These are phyloP conservation scores for Aleiodes alternator DNA, from an alignment of 2,888 invertebrate genomes.

Conservation along the genomic window DNA sequence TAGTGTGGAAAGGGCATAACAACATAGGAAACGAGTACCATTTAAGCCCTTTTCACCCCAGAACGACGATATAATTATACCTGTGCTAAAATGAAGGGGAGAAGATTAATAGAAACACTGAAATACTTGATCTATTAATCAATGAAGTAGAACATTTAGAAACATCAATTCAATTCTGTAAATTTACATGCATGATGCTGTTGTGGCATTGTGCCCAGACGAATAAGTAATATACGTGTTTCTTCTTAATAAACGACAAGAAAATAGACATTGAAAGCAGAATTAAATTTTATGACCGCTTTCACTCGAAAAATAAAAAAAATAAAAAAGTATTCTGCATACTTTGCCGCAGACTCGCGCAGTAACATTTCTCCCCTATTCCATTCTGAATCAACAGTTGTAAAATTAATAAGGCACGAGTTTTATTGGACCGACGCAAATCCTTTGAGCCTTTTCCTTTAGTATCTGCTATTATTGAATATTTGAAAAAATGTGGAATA, in stretches of 20 bases:
- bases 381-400: conserved; percentile 44
- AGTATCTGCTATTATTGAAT: background rate
- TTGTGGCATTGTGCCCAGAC: conserved; percentile 33
- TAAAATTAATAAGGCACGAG: conserved; percentile 30
- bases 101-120: background rate
- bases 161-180: conserved; percentile 1
- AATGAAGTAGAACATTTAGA: conserved; percentile 67
- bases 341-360: background rate
- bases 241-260: background rate
- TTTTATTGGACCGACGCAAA: background rate
- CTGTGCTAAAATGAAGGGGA: background rate
- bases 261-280: conserved; percentile 14
- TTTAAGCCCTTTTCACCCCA: too few species aligned
- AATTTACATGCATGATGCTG: background rate
- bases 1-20: too few species aligned
- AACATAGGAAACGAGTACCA: too few species aligned
- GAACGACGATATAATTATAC: conserved; percentile 24
- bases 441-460: background rate
- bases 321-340: background rate
- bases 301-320: background rate
- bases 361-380: background rate
- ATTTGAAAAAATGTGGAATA: background rate
- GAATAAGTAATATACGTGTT: conserved; percentile 24
- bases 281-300: conserved; percentile 35
- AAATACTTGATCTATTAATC: conserved; percentile 48